These are phyloP conservation scores for Danio jaintianensis DNA, from an alignment of 2,797 vertebrate species.

Conservation along the genomic window DNA sequence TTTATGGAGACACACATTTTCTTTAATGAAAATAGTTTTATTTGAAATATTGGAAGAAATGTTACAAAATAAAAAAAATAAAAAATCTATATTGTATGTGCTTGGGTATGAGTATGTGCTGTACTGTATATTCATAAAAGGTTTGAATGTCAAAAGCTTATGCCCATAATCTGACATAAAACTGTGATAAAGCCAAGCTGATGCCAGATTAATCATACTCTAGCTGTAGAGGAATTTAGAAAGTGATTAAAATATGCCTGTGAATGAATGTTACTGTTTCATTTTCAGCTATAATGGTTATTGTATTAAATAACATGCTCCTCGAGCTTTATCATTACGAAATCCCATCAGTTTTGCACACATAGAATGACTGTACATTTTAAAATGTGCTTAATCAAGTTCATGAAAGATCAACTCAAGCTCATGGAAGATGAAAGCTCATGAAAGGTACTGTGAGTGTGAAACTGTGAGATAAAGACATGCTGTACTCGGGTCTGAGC, in stretches of 20 bases:
- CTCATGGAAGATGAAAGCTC: too few relatives aligned
- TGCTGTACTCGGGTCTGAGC: neutral
- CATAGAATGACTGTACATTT: neutral
- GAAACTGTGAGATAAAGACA: conserved; percentile 16
- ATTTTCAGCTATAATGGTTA: neutral
- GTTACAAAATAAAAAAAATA: too few relatives aligned
- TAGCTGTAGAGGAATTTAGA: neutral
- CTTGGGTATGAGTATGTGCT: too few relatives aligned
- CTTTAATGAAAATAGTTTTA: too few relatives aligned
- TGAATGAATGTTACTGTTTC: neutral
- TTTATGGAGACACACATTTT: too few relatives aligned
- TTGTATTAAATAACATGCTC: neutral
- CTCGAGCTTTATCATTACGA: neutral
- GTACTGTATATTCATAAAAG: too few relatives aligned
- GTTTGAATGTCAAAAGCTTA: too few relatives aligned
- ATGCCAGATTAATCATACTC: neutral
- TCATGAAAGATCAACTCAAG: neutral
- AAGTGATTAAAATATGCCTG: neutral
- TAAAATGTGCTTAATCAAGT: neutral
- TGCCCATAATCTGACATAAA: neutral
- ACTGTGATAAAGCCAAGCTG: neutral
- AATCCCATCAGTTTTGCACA: neutral
- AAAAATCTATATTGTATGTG: too few relatives aligned
- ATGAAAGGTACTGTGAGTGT: neutral
- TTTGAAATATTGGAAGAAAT: too few relatives aligned